Percentiles rank a stretch among this genome's conserved stretches.
Conservation (phyloP, 1,140 invertebrate genomes). For the Drosophila sulfurigaster region DNA sequence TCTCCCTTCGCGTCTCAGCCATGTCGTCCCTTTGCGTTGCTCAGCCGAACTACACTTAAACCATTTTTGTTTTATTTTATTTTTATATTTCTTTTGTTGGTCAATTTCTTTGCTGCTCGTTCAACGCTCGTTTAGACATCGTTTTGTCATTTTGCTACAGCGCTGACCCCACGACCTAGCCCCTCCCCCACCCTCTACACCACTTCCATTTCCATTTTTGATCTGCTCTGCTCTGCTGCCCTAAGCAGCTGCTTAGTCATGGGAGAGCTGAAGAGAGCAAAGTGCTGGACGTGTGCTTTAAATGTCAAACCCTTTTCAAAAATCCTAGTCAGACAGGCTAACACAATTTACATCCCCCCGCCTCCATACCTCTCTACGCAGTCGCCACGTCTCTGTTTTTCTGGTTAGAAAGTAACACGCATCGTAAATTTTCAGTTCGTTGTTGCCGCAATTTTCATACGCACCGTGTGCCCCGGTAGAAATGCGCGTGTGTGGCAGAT, state of each 20-base stretch:
- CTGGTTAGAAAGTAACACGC: conserved; percentile 32
- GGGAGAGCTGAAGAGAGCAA: background rate
- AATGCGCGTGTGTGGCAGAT: conserved; percentile 31
- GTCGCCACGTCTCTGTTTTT: conserved; percentile 5
- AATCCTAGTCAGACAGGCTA: conserved; percentile 63
- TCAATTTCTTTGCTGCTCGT: conserved; percentile 62
- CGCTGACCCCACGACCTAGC: conserved; percentile 1
- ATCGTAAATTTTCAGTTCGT: conserved; percentile 73
- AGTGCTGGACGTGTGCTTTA: conserved; percentile 52
- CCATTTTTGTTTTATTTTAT: conserved; percentile 64
- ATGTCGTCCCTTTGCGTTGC: background rate
- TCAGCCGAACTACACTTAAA: conserved; percentile 27
- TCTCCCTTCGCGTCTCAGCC: background rate
- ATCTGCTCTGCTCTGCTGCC: background rate
- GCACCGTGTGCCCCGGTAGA: conserved; percentile 1
- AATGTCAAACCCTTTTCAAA: conserved; percentile 82
- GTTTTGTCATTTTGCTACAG: conserved; percentile 71
- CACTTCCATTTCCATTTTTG: no score
- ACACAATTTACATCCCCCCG: conserved; percentile 39
- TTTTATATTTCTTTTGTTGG: conserved; percentile 56
- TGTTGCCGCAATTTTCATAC: conserved; percentile 44
- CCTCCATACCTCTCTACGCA: background rate
- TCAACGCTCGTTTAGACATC: conserved; percentile 78
- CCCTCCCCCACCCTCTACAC: background rate
- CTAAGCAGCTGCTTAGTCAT: conserved; percentile 17